Conservation (phyloP, 1,140 invertebrate species). For the Aphidius gifuensis region DNA sequence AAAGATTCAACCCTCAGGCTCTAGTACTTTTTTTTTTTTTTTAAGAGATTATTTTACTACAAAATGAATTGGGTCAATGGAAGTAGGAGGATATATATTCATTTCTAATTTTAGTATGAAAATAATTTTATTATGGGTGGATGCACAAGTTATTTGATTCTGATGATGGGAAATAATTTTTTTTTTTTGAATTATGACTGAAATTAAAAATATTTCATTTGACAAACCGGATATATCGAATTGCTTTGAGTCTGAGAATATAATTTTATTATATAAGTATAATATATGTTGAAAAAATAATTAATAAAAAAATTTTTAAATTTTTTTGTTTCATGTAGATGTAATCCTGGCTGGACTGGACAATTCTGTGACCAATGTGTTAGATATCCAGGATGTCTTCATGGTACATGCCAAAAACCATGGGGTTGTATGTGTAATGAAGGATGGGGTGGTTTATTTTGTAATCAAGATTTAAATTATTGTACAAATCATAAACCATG, state of each 20-base stretch:
- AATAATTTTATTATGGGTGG: too few relatives aligned
- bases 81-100: too few relatives aligned
- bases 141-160: too few relatives aligned
- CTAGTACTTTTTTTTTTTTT: background rate
- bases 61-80: too few relatives aligned
- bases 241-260: too few relatives aligned
- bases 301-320: constrained; percentile 14
- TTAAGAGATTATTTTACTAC: background rate
- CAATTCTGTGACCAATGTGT: constrained; percentile 80
- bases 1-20: background rate
- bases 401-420: constrained; percentile 81
- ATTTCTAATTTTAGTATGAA: too few relatives aligned
- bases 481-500: constrained; percentile 96
- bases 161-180: too few relatives aligned
- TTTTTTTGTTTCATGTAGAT: constrained; percentile 62
- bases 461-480: constrained; percentile 95
- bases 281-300: constrained; percentile 6
- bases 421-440: constrained; percentile 87
- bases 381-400: constrained; percentile 80
- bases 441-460: constrained; percentile 88
- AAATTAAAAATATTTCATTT: too few relatives aligned
- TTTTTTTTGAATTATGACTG: too few relatives aligned
- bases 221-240: too few relatives aligned
- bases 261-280: background rate
- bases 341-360: constrained; percentile 81